Base-by-base conservation (phyloP, 2,113 vertebrate species). In the Hippocampus guttulatus region DNA sequence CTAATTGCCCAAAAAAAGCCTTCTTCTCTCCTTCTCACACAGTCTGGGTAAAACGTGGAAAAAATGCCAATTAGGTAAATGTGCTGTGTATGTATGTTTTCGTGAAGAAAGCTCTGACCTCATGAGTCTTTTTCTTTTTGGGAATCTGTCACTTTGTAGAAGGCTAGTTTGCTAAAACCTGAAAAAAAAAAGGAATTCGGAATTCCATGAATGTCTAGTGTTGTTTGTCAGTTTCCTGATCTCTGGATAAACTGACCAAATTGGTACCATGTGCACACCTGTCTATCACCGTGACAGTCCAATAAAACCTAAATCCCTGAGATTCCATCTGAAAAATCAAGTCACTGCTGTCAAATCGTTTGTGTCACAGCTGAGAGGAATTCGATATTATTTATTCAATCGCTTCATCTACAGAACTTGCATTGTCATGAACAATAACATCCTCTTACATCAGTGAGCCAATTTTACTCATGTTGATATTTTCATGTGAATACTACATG, bases 181-280 rank as follows among this genome's bases (percentile, higher is more conserved):
- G 21, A 21, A 20, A 67, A 21, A 21, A 58, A 51, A 62, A 52
- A 43, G 45, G 40, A 69, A 58, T n/a, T 54, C 8, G 10, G 49
- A 8, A 60, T 71, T 58, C 68, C 1, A 21, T 72, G 21, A 8
- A 3, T 54, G 55, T 55, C 8, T 0, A 73, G 16, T 58, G 16
- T 64, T 64, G 70, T 74, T 18, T 83, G 70, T 74, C 70, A 72
- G 73, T 40, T 78, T 74, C 72, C 67, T 83, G 69, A 70, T 75
- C 71, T 47, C 67, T 41, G 64, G 41, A 41, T 49, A 62, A 81
- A 76, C 67, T 70, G 76, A 79, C 55, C 55, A 75, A 70, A 74
- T 76, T 82, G 20, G 52, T 67, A 33, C 63, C 43, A 60, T 68
- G 38, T 68, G 43, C 25, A 67, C 27, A 63, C 14, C 71, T 64